These are phyloP conservation scores for Heliconius congener DNA, from an alignment of 1,140 invertebrate genomes.

Conservation along the genomic window DNA sequence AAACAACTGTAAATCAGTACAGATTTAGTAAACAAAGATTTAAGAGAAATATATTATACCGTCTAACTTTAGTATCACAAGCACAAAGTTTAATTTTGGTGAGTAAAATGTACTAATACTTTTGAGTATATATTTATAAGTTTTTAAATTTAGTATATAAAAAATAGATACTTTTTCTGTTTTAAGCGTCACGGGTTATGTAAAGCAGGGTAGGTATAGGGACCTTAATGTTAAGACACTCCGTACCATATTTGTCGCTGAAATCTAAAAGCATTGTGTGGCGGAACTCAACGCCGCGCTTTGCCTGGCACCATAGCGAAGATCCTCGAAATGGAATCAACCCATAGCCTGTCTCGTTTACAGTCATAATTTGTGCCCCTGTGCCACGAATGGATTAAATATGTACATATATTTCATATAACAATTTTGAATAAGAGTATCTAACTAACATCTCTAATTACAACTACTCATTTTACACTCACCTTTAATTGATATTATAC, in stretches of 20 bases:
- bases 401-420: background rate
- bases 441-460: constrained; percentile 3
- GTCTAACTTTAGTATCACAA: constrained; percentile 5
- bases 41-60: constrained; percentile 8
- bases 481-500: constrained; percentile 15
- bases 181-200: too few relatives aligned
- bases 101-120: too few relatives aligned
- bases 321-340: background rate
- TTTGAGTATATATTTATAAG: too few relatives aligned
- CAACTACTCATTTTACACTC: background rate
- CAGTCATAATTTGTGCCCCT: background rate
- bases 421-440: too few relatives aligned
- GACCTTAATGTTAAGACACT: background rate
- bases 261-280: too few relatives aligned
- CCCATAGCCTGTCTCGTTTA: background rate
- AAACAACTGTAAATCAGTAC: constrained; percentile 45
- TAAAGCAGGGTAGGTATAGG: background rate
- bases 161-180: too few relatives aligned
- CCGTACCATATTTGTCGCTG: background rate
- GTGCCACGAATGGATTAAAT: too few relatives aligned
- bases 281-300: too few relatives aligned
- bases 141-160: too few relatives aligned
- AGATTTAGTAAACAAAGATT: constrained; percentile 48
- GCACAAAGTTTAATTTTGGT: background rate
- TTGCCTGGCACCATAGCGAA: too few relatives aligned